These are phyloP conservation scores for Leucosticte australis DNA, from an alignment of 2,113 vertebrate species.

Conservation along the genomic window DNA sequence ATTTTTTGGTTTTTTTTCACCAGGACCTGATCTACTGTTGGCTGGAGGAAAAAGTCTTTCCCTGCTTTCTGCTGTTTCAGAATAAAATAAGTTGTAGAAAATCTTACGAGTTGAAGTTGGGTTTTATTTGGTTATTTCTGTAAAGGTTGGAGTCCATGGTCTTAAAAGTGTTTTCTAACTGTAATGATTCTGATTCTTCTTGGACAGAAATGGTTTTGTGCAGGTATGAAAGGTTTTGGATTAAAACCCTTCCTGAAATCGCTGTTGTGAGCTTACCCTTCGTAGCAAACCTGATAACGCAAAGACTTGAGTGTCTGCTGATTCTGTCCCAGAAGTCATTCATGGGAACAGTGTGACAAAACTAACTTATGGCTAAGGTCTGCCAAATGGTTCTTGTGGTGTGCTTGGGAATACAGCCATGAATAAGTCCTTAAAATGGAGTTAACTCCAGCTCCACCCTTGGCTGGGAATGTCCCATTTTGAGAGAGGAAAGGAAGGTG, in stretches of 20 bases:
- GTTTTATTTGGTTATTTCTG: background rate
- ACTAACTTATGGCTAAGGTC: fast-evolving
- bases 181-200: background rate
- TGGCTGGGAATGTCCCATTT: background rate
- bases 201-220: background rate
- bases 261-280: background rate
- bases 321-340: background rate
- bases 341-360: background rate
- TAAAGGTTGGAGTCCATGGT: background rate
- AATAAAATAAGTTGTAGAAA: background rate
- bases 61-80: background rate
- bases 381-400: background rate
- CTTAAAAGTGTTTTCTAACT: background rate
- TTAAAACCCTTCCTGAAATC: background rate
- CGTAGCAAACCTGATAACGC: background rate
- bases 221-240: background rate
- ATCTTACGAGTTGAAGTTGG: fast-evolving
- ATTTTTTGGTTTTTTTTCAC: fast-evolving
- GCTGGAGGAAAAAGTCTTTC: background rate
- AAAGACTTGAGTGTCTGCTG: background rate
- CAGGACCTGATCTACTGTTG: background rate
- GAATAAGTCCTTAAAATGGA: background rate
- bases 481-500: background rate
- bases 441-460: background rate
- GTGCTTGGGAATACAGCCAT: background rate